Conservation (phyloP, 1,140 invertebrate species). For the Saccostrea cuccullata region DNA sequence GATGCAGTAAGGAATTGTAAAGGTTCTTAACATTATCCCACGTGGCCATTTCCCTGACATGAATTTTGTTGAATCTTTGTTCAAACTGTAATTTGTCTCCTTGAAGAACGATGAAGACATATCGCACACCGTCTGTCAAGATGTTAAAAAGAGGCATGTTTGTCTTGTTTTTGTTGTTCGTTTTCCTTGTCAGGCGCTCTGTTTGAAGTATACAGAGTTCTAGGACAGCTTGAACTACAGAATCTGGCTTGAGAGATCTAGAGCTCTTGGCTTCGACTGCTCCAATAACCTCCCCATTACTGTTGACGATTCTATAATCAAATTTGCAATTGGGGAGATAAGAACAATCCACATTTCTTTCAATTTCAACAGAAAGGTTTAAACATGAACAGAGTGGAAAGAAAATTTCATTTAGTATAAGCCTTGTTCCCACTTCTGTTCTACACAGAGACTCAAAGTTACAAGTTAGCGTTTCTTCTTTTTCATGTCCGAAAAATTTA, state of each 20-base stretch:
- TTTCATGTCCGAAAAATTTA: neutral
- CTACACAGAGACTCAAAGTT: neutral
- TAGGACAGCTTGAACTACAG: neutral
- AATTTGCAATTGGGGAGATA: conserved; percentile 16
- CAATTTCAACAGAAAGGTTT: conserved; percentile 4
- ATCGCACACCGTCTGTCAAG: conserved; percentile 30
- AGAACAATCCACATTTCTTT: neutral
- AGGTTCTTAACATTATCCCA: neutral
- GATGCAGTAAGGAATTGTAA: neutral
- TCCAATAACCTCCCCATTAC: neutral
- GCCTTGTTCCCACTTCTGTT: conserved; percentile 6
- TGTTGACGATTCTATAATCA: conserved; percentile 18
- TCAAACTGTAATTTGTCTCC: conserved; percentile 33
- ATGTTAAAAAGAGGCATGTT: neutral
- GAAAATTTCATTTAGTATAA: conserved; percentile 4
- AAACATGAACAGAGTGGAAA: conserved; percentile 22
- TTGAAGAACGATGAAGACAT: conserved; percentile 18
- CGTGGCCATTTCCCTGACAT: neutral
- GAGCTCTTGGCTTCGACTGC: neutral
- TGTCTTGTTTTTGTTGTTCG: no score
- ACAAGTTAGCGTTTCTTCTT: neutral
- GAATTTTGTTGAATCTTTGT: neutral
- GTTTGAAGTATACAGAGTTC: conserved; percentile 21
- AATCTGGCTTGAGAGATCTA: neutral
- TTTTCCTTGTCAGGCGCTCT: neutral